Conservation (phyloP, 92 coral and sea anemone species). For the Palythoa grandis region DNA sequence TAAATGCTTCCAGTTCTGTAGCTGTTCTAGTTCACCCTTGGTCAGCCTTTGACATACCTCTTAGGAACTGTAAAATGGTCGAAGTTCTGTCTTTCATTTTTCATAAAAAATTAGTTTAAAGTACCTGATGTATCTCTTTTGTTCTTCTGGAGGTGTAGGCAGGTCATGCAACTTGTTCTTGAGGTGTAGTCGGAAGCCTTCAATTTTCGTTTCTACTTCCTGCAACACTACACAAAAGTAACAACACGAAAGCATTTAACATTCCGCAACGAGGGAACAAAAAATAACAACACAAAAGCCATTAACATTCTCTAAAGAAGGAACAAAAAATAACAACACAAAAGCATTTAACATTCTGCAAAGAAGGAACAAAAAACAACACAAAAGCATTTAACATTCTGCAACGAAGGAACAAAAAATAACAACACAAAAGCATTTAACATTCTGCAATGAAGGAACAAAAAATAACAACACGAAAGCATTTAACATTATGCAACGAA, state of each 20-base stretch:
- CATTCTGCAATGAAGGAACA: too few relatives aligned
- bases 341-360: neutral
- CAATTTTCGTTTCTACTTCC: conserved; percentile 97
- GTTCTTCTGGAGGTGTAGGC: conserved; percentile 96
- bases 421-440: neutral
- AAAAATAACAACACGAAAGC: neutral
- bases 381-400: neutral
- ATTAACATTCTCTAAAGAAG: neutral
- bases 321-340: neutral
- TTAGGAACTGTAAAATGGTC: too few relatives aligned
- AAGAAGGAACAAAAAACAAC: neutral
- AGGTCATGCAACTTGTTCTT: conserved; percentile 79
- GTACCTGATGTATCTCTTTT: conserved; percentile 90
- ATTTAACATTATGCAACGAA: neutral
- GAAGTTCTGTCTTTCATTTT: too few relatives aligned
- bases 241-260: neutral
- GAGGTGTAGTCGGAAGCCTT: conserved; percentile 86
- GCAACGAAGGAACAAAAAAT: too few relatives aligned
- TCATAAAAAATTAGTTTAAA: too few relatives aligned
- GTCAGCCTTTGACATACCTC: too few relatives aligned
- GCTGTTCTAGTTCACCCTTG: too few relatives aligned
- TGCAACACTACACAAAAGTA: conserved; percentile 67
- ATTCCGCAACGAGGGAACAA: neutral
- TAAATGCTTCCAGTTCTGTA: too few relatives aligned
- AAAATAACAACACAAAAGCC: neutral